A percentile compares a stretch with the other conserved stretches of the same genome.
These are phyloP conservation scores for Acanthornis magna DNA, from an alignment of 2,797 vertebrate species.

Conservation along the genomic window DNA sequence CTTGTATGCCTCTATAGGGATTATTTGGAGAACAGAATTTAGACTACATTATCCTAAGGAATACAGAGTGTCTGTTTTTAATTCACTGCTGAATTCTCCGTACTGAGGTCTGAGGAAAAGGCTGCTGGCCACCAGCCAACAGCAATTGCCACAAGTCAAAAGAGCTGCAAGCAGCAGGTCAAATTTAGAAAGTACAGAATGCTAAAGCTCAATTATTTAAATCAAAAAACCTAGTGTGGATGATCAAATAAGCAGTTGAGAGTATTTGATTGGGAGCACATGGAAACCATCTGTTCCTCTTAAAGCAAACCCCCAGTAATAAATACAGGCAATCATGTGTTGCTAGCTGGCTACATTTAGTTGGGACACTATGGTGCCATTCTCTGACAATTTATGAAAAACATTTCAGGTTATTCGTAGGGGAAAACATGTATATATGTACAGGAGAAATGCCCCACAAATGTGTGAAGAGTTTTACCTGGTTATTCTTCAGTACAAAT, in stretches of 20 bases:
- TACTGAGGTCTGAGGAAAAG: not conserved
- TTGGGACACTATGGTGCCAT: not conserved
- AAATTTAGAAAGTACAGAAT: conserved; percentile 57
- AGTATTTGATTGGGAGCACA: conserved; percentile 65
- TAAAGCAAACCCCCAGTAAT: conserved; percentile 39
- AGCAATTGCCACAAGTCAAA: conserved; percentile 20
- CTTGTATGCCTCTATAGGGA: conserved; percentile 29
- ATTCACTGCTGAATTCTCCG: conserved; percentile 23
- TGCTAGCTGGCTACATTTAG: not conserved
- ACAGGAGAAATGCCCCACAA: not conserved
- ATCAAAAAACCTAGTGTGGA: conserved; percentile 58
- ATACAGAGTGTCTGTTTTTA: conserved; percentile 5
- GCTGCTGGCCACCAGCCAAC: conserved; percentile 39
- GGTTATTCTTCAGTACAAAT: not conserved
- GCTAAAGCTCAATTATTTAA: conserved; percentile 67
- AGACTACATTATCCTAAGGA: not conserved
- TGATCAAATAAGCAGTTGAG: conserved; percentile 69
- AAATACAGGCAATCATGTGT: conserved; percentile 23
- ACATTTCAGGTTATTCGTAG: not conserved
- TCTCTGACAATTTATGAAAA: not conserved
- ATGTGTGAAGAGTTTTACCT: not conserved
- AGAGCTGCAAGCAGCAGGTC: conserved; percentile 53
- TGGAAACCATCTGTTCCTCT: conserved; percentile 68
- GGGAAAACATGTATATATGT: not conserved
- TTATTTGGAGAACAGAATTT: conserved; percentile 29